A percentile compares a stretch with the other conserved stretches of the same genome.
These are phyloP conservation scores for Scolanthus callimorphus DNA, from an alignment of 92 coral and sea anemone species.

Conservation along the genomic window DNA sequence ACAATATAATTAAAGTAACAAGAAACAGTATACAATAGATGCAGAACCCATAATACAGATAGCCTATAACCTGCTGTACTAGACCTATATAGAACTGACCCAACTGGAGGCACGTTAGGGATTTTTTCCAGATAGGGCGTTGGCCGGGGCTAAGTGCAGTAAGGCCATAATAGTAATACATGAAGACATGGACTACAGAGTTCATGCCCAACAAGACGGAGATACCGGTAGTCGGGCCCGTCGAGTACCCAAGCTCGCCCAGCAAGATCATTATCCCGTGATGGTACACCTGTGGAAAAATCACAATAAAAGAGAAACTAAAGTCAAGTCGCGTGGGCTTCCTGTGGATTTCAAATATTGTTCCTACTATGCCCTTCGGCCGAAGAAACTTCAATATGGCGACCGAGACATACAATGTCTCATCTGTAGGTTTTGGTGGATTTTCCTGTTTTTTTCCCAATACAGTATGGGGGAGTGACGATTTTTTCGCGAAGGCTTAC, in stretches of 20 bases:
- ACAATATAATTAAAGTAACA: conserved; percentile 61
- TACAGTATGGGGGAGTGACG: no score
- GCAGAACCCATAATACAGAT: conserved; percentile 77
- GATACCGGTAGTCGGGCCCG: conserved; percentile 66
- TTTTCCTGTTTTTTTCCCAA: no score
- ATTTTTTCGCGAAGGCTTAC: no score
- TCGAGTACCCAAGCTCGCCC: conserved; percentile 56
- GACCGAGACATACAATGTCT: no score
- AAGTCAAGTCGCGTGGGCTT: no score
- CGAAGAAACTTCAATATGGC: no score
- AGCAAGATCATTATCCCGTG: conserved; percentile 66
- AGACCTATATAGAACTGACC: conserved; percentile 76
- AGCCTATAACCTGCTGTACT: conserved; percentile 58
- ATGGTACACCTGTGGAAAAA: conserved; percentile 75
- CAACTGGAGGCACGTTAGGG: conserved; percentile 79
- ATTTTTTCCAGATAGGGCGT: conserved; percentile 83
- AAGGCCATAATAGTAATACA: conserved; percentile 84
- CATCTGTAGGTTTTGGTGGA: no score
- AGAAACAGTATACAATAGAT: conserved; percentile 63
- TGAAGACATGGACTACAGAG: conserved; percentile 82
- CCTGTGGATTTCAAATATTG: no score
- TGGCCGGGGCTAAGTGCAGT: conserved; percentile 67
- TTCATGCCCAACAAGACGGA: conserved; percentile 68
- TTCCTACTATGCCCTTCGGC: no score
- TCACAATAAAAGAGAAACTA: no score